Conservation (phyloP, 2,113 vertebrate genomes). For the Clinocottus analis region DNA sequence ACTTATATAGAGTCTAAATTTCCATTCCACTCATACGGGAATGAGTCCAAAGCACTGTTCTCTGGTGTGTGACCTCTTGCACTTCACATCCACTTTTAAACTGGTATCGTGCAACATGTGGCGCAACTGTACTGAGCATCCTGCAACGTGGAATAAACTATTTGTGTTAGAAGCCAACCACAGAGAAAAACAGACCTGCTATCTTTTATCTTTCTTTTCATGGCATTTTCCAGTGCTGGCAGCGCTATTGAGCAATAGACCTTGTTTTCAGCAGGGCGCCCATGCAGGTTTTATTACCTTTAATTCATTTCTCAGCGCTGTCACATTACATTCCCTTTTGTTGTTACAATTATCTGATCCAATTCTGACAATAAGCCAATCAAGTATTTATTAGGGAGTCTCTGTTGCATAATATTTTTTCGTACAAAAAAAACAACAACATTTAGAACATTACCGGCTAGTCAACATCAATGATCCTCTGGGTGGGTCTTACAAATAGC, state of each 20-base stretch:
- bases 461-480: slow-evolving; percentile 6
- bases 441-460: background rate
- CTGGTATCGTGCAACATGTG: slow-evolving; percentile 1
- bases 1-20: slow-evolving; percentile 8
- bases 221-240: background rate
- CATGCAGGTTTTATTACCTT: slow-evolving; percentile 48
- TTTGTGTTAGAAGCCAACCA: slow-evolving; percentile 7
- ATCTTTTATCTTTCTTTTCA: background rate
- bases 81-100: slow-evolving; percentile 17
- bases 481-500: background rate
- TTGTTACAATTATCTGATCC: slow-evolving; percentile 45
- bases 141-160: slow-evolving; percentile 30
- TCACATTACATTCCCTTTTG: slow-evolving; percentile 34
- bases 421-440: background rate
- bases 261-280: slow-evolving; percentile 40
- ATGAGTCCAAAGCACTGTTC: background rate
- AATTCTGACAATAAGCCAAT: slow-evolving; percentile 40
- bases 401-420: slow-evolving; percentile 13
- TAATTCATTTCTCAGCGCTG: slow-evolving; percentile 36
- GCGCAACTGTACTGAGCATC: background rate
- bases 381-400: slow-evolving; percentile 37
- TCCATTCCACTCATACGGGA: background rate
- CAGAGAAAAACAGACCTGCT: slow-evolving; percentile 28
- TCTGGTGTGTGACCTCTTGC: slow-evolving; percentile 4
- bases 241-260: slow-evolving; percentile 44